These are phyloP conservation scores for Vespertilio murinus DNA, from an alignment of 2,797 vertebrate species.

Conservation along the genomic window DNA sequence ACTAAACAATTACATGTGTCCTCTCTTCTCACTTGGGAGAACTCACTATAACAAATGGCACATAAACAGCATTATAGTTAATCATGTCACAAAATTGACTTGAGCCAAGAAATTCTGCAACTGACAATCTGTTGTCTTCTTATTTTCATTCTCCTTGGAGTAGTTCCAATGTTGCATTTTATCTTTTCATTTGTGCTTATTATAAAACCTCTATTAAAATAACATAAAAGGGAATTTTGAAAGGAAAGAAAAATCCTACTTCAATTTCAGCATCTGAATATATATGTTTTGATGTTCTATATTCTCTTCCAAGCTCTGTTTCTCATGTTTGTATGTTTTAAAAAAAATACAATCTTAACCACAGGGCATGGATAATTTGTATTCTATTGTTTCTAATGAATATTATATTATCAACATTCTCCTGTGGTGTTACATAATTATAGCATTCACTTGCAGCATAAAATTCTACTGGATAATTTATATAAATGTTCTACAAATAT, in stretches of 20 bases:
- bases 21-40: neutral
- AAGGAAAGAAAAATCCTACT: neutral
- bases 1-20: neutral
- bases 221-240: neutral
- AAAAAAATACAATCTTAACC: neutral
- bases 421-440: neutral
- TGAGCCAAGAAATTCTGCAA: neutral
- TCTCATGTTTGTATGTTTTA: neutral
- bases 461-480: slow-evolving; percentile 21
- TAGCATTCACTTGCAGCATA: neutral
- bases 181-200: neutral
- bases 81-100: neutral
- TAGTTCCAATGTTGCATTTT: neutral
- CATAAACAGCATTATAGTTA: neutral
- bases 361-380: neutral
- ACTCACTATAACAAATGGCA: neutral
- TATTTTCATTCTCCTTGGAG: neutral
- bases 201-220: slow-evolving; percentile 5
- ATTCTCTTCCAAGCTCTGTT: neutral
- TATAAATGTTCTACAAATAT: neutral
- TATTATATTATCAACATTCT: slow-evolving; percentile 16
- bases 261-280: neutral
- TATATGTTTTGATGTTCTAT: neutral
- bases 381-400: neutral
- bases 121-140: neutral